Conservation (phyloP, 2,797 vertebrate species). For the Myioborus melanocephalus region DNA sequence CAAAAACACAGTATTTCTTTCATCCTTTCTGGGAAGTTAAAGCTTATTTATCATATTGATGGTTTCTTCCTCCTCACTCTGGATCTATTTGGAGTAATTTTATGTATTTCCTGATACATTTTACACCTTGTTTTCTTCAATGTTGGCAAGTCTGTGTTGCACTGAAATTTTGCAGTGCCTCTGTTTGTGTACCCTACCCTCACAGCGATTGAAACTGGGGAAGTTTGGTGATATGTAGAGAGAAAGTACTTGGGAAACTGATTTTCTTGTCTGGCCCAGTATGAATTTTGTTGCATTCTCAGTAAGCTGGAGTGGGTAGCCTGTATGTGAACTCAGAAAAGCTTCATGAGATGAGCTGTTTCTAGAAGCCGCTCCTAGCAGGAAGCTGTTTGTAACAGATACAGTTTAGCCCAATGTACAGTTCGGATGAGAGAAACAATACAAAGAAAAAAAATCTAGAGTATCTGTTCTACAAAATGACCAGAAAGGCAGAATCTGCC, state of each 20-base stretch:
- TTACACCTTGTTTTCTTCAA: neutral
- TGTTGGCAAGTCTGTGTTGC: neutral
- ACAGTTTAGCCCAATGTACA: neutral
- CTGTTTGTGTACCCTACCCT: neutral
- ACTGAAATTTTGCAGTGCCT: neutral
- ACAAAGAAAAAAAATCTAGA: neutral
- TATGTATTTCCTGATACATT: neutral
- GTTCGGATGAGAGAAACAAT: neutral
- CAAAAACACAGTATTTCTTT: neutral
- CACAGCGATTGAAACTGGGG: rapidly evolving
- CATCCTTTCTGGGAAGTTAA: neutral
- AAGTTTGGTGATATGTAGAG: neutral
- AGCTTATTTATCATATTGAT: neutral
- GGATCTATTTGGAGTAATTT: neutral
- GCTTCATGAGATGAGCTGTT: neutral
- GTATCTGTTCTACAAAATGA: neutral
- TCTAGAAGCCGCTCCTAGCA: neutral
- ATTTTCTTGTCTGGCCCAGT: neutral
- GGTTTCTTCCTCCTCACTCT: neutral
- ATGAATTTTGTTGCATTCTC: rapidly evolving
- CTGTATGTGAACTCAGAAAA: neutral
- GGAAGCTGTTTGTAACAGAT: neutral
- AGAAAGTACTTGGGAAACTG: neutral
- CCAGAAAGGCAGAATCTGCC: neutral
- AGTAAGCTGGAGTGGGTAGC: neutral